Percentiles rank a stretch among this genome's conserved stretches.
These are phyloP conservation scores for Chionis minor DNA, from an alignment of 2,113 vertebrate genomes.

Conservation along the genomic window DNA sequence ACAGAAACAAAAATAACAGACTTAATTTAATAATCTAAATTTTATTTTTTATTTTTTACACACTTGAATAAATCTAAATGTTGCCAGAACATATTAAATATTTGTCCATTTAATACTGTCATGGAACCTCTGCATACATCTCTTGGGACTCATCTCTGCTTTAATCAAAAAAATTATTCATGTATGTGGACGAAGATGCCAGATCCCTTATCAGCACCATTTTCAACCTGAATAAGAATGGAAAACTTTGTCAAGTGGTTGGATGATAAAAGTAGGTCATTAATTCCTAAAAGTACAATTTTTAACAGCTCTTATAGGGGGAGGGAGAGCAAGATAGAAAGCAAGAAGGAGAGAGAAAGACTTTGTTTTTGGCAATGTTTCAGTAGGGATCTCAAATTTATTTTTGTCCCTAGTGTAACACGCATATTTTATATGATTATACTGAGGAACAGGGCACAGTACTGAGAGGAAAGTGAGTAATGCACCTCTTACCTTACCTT, in stretches of 20 bases:
- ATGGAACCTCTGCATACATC: not conserved
- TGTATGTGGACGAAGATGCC: not conserved
- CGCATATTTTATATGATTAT: not conserved
- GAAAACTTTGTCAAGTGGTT: not conserved
- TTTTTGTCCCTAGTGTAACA: not conserved
- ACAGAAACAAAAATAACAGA: not conserved
- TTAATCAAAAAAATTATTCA: not conserved
- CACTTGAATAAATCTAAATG: not conserved
- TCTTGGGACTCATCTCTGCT: not conserved
- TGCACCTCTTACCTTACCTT: not conserved
- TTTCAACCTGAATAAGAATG: not conserved
- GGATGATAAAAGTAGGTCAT: not conserved
- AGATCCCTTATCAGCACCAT: not conserved
- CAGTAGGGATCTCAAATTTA: not conserved
- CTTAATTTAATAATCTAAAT: rapidly evolving
- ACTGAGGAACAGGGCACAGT: not conserved
- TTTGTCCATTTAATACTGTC: not conserved
- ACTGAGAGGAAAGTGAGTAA: not conserved
- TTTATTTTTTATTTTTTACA: not conserved
- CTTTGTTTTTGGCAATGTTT: not conserved
- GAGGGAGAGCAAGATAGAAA: not conserved
- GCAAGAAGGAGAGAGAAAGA: not conserved
- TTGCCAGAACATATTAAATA: not conserved
- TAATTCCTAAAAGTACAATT: not conserved
- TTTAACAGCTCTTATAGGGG: not conserved